Percentiles rank a stretch among this genome's conserved stretches.
Evolutionary conservation across 2,888 invertebrate species (phyloP).

Genomic region (Nudaria mundana): DNA sequence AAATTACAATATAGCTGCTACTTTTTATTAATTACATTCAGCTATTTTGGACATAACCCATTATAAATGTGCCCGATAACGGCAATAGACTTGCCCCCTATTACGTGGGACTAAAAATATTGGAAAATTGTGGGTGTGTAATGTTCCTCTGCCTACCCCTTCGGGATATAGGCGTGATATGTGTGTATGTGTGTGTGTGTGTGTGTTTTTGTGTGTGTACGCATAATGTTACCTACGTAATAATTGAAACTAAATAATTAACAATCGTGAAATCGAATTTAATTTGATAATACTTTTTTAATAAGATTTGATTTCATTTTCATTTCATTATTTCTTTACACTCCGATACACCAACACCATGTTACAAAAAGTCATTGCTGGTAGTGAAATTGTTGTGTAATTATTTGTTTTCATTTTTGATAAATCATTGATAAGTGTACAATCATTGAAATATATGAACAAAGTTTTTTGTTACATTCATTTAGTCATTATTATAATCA

Average conservation of each 20-base stretch:
- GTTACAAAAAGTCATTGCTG: background rate
- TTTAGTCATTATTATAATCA: background rate
- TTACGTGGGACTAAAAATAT: too few species aligned
- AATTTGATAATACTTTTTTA: background rate
- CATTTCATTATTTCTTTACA: background rate
- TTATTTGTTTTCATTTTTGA: background rate
- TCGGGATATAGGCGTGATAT: too few species aligned
- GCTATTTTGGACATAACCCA: too few species aligned
- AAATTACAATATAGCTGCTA: too few species aligned
- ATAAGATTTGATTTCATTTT: background rate
- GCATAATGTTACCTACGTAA: background rate
- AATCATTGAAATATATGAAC: slow-evolving; percentile 1
- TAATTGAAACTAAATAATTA: background rate
- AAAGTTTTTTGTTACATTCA: background rate
- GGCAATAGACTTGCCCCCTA: too few species aligned
- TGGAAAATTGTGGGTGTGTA: too few species aligned
- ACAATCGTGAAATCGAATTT: background rate
- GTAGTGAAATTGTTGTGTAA: background rate
- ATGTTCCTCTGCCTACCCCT: too few species aligned
- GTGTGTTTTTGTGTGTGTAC: too few species aligned
- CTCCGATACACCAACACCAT: background rate
- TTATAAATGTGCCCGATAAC: too few species aligned
- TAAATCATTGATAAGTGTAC: background rate
- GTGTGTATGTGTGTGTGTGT: too few species aligned
- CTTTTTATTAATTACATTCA: too few species aligned